Percentiles rank a stretch among this genome's conserved stretches.
Evolutionary conservation across 2,888 invertebrate species (phyloP).

Genomic region (Drosophila paramelanica): DNA sequence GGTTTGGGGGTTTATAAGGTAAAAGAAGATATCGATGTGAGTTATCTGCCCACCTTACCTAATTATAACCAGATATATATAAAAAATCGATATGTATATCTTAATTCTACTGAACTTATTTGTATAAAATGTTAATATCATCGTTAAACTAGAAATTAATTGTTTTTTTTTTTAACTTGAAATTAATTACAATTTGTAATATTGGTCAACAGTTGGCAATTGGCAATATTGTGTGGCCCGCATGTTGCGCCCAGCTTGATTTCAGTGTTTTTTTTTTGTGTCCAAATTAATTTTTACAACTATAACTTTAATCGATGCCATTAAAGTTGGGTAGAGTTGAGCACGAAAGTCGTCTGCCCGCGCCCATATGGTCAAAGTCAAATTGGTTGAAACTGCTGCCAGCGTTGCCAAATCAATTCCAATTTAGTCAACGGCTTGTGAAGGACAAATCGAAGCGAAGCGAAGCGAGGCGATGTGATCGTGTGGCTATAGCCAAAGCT

Average conservation of each 20-base stretch:
- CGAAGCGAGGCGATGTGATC: conserved; percentile 23
- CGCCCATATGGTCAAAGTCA: conserved; percentile 71
- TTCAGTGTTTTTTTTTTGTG: neutral
- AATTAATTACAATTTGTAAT: neutral
- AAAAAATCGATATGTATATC: too few relatives aligned
- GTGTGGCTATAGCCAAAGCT: conserved; percentile 16
- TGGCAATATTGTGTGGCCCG: conserved; percentile 38
- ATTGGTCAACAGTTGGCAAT: conserved; percentile 17
- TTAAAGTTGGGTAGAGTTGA: conserved; percentile 30
- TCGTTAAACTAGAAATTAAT: neutral
- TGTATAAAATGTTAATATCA: neutral
- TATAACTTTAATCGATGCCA: conserved; percentile 32
- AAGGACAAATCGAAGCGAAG: conserved; percentile 57
- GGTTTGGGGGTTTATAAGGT: too few relatives aligned
- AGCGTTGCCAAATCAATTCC: conserved; percentile 77
- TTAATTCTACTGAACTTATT: neutral
- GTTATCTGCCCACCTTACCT: too few relatives aligned
- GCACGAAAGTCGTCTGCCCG: conserved; percentile 63
- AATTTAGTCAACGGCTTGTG: conserved; percentile 73
- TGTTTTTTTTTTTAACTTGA: neutral
- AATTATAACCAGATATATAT: too few relatives aligned
- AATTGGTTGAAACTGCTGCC: conserved; percentile 40
- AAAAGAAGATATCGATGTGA: too few relatives aligned
- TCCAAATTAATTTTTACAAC: conserved; percentile 20
- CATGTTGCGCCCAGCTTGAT: conserved; percentile 45